A percentile compares a stretch with the other conserved stretches of the same genome.
Conservation (phyloP, 2,797 vertebrate genomes). For the Brachyrhaphis roseni region DNA sequence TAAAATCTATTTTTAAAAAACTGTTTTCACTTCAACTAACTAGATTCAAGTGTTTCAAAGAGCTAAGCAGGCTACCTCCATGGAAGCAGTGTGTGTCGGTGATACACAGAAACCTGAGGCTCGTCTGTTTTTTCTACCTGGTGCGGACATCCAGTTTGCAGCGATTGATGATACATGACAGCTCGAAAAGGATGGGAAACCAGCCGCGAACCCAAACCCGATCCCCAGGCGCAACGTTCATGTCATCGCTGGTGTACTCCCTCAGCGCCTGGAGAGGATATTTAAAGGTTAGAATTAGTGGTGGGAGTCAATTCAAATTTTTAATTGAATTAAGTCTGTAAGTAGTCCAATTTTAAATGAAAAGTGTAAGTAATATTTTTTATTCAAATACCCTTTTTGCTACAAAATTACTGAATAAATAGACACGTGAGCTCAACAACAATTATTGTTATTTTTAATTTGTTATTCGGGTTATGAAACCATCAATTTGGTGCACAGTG, state of each 20-base stretch:
- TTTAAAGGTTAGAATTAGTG: not conserved
- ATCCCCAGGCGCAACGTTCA: conserved; percentile 97
- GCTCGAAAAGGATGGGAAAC: conserved; percentile 98
- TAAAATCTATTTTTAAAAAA: no score
- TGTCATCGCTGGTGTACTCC: conserved; percentile 99
- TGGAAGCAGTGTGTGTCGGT: not conserved
- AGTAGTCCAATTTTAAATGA: no score
- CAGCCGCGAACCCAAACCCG: conserved; percentile 98
- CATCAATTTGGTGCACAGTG: no score
- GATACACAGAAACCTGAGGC: not conserved
- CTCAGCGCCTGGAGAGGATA: conserved; percentile 89
- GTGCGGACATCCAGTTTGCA: conserved; percentile 99
- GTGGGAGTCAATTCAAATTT: no score
- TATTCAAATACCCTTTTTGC: no score
- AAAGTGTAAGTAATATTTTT: no score
- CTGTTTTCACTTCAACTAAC: not conserved
- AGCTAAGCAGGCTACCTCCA: not conserved
- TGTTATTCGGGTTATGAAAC: no score
- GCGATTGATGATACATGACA: conserved; percentile 99
- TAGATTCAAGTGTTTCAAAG: not conserved
- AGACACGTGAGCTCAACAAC: no score
- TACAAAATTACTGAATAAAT: no score
- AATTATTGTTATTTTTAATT: no score
- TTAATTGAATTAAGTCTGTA: no score
- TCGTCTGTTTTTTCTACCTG: conserved; percentile 81